Evolutionary conservation across 2,113 vertebrate species (phyloP).

Genomic region (Neolamprologus sp.): DNA sequence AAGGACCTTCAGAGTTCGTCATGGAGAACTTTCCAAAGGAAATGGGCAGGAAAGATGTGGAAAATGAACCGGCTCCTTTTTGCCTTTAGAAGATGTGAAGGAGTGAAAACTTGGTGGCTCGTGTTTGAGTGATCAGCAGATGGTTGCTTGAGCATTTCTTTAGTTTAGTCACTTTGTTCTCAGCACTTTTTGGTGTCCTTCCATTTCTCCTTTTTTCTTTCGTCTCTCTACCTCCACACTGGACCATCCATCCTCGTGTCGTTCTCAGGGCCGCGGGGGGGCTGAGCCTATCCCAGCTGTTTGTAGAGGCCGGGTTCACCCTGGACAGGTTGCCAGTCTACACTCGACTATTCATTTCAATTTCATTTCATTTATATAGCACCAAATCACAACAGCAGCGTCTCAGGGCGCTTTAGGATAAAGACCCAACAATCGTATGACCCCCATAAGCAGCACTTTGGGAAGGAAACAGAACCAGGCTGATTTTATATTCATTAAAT

Average conservation of each 20-base stretch:
- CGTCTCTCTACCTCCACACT: neutral
- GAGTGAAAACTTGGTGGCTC: neutral
- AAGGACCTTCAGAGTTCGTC: neutral
- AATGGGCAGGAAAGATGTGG: neutral
- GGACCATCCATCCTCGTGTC: neutral
- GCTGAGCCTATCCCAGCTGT: neutral
- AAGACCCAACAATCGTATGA: neutral
- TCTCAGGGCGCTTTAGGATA: neutral
- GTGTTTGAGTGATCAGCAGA: neutral
- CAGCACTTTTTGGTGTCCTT: neutral
- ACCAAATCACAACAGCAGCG: neutral
- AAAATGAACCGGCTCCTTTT: neutral
- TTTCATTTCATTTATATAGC: rapidly evolving
- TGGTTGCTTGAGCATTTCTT: neutral
- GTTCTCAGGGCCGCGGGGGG: rapidly evolving
- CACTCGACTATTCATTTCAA: neutral
- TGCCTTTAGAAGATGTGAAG: neutral
- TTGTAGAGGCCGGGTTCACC: neutral
- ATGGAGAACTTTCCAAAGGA: neutral
- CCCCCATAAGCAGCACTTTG: neutral
- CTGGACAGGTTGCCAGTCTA: neutral
- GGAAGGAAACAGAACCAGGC: neutral
- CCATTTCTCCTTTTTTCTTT: neutral
- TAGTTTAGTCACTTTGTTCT: neutral
- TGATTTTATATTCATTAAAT: neutral